phyloP scores from a whole-genome alignment of 2,797 vertebrate species.

The Galaxias olidus region DNA sequence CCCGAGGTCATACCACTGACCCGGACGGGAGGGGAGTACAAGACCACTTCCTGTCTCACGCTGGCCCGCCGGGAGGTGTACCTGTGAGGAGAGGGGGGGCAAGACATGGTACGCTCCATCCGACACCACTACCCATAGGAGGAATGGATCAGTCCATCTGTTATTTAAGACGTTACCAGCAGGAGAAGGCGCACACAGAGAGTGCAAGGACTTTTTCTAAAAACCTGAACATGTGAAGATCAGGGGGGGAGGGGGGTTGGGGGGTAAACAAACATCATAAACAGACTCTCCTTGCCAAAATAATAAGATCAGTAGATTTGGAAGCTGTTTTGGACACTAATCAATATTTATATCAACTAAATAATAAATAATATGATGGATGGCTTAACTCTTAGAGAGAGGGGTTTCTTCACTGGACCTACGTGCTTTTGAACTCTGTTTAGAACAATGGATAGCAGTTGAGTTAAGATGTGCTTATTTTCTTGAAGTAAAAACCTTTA shows the following conservation, averaged over 20 bases:
- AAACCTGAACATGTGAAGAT: neutral
- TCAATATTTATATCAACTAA: slow-evolving; percentile 63
- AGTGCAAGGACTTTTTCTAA: neutral
- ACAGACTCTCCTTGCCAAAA: slow-evolving; percentile 22
- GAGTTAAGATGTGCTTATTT: slow-evolving; percentile 18
- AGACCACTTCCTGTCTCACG: slow-evolving; percentile 95
- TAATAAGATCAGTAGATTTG: slow-evolving; percentile 42
- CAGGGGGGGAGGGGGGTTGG: too few relatives aligned
- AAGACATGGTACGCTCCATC: neutral
- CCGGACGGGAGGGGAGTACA: slow-evolving; percentile 91
- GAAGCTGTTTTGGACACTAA: slow-evolving; percentile 53
- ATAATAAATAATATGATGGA: slow-evolving; percentile 49
- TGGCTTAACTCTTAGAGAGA: slow-evolving; percentile 37
- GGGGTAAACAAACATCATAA: neutral
- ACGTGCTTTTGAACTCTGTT: slow-evolving; percentile 51
- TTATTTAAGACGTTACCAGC: slow-evolving; percentile 33
- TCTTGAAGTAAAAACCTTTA: slow-evolving; percentile 1
- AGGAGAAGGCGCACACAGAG: neutral
- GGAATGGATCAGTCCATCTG: slow-evolving; percentile 20
- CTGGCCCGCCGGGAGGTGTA: slow-evolving; percentile 96
- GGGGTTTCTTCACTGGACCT: slow-evolving; percentile 23
- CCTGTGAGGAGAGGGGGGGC: slow-evolving; percentile 81
- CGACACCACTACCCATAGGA: slow-evolving; percentile 23
- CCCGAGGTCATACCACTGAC: slow-evolving; percentile 94
- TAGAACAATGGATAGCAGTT: slow-evolving; percentile 48